These are phyloP conservation scores for Pocillopora verrucosa DNA, from an alignment of 64 coral and sea anemone species.

Conservation along the genomic window DNA sequence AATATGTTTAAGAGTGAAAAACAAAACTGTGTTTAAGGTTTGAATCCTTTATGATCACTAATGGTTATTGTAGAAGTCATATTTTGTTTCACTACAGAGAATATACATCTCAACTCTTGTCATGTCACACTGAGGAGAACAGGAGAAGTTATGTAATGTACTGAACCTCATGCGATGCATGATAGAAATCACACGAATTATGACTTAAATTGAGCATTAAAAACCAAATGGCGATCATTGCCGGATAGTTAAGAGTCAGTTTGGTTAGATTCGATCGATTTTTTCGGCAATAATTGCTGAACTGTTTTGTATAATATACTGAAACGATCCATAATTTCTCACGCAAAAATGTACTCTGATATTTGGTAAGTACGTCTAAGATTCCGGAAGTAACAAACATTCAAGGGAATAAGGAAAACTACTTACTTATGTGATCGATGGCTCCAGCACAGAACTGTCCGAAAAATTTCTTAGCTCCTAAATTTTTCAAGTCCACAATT, in stretches of 20 bases:
- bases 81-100: too few relatives aligned
- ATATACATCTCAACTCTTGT: too few relatives aligned
- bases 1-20: too few relatives aligned
- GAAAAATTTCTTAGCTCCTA: conserved; percentile 97
- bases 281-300: not conserved
- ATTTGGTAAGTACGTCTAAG: not conserved
- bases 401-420: not conserved
- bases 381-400: conserved; percentile 21
- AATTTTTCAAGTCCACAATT: conserved; percentile 92
- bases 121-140: not conserved
- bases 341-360: too few relatives aligned
- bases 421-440: conserved; percentile 99
- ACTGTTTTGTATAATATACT: not conserved
- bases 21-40: too few relatives aligned
- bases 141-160: not conserved
- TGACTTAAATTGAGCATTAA: not conserved
- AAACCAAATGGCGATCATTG: not conserved
- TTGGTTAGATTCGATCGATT: not conserved
- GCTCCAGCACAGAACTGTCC: conserved; percentile 97
- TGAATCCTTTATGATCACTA: too few relatives aligned
- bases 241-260: not conserved
- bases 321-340: not conserved
- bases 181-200: not conserved
- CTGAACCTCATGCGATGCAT: not conserved
- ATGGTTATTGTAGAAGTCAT: too few relatives aligned